Conservation (phyloP, 2,888 invertebrate genomes). For the Lepidochrysops patricia region DNA sequence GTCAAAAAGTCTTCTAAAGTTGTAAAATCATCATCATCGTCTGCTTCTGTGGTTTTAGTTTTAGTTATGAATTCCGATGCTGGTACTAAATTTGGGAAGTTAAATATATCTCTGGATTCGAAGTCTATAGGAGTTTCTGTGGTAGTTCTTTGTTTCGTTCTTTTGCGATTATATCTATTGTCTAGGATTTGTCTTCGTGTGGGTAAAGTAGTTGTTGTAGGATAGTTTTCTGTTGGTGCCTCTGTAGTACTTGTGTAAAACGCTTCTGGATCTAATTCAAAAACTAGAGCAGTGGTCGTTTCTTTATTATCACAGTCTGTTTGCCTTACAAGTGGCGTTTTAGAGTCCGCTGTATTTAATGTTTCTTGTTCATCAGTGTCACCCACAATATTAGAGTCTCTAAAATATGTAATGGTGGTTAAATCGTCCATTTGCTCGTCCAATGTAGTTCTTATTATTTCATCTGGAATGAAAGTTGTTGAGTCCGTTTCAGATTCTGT, state of each 20-base stretch:
- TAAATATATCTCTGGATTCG: conserved; percentile 45
- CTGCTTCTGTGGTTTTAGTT: conserved; percentile 34
- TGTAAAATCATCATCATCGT: conserved; percentile 39
- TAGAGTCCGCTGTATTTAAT: conserved; percentile 12
- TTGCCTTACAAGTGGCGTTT: background rate
- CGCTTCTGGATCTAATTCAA: conserved; percentile 14
- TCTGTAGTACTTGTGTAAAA: conserved; percentile 27
- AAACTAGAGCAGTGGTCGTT: conserved; percentile 9
- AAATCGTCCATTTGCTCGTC: conserved; percentile 8
- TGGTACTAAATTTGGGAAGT: conserved; percentile 50
- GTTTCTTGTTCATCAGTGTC: conserved; percentile 13
- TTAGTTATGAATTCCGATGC: conserved; percentile 58
- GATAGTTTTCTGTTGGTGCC: conserved; percentile 31
- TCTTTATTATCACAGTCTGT: conserved; percentile 13
- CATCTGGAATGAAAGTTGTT: conserved; percentile 27
- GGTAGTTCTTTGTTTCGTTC: conserved; percentile 46
- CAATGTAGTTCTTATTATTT: conserved; percentile 25
- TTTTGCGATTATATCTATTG: conserved; percentile 52
- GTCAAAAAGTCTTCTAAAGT: conserved; percentile 42
- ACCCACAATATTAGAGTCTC: background rate
- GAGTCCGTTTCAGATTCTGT: conserved; percentile 28
- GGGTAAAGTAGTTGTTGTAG: conserved; percentile 36
- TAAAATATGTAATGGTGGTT: conserved; percentile 5
- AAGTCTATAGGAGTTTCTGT: conserved; percentile 52
- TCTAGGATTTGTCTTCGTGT: conserved; percentile 48